phyloP scores from a whole-genome alignment of 1,140 invertebrate genomes.

The Chrysomallon squamiferum region DNA sequence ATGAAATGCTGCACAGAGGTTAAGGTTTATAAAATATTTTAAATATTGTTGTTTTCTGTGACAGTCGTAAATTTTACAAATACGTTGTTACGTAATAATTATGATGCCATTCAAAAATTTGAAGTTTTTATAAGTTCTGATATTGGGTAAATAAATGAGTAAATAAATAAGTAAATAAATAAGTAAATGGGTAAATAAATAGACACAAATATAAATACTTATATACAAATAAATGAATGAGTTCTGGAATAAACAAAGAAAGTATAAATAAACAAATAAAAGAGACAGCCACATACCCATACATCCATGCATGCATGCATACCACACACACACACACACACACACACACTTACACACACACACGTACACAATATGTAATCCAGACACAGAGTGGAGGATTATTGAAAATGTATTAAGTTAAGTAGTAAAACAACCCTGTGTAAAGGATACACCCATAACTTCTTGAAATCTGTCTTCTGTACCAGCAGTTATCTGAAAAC shows the following conservation, averaged over 20 bases:
- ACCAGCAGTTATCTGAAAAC: constrained; percentile 35
- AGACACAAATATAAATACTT: no score
- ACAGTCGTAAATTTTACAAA: background rate
- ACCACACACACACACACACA: background rate
- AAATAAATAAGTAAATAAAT: background rate
- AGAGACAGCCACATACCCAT: background rate
- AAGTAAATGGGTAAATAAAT: no score
- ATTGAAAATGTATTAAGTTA: background rate
- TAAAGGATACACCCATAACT: constrained; percentile 60
- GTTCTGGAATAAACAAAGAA: background rate
- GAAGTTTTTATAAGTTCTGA: background rate
- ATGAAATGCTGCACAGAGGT: constrained; percentile 49
- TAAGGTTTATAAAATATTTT: background rate
- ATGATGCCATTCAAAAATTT: background rate
- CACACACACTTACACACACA: background rate
- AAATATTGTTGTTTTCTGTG: no score
- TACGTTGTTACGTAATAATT: background rate
- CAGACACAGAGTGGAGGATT: background rate
- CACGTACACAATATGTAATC: background rate
- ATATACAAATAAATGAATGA: no score
- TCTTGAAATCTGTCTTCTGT: constrained; percentile 53
- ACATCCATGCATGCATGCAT: background rate
- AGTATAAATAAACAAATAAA: background rate
- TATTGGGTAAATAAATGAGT: background rate
- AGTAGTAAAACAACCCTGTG: background rate